Conservation (phyloP, 2,113 vertebrate species). For the Onychostruthus taczanowskii region DNA sequence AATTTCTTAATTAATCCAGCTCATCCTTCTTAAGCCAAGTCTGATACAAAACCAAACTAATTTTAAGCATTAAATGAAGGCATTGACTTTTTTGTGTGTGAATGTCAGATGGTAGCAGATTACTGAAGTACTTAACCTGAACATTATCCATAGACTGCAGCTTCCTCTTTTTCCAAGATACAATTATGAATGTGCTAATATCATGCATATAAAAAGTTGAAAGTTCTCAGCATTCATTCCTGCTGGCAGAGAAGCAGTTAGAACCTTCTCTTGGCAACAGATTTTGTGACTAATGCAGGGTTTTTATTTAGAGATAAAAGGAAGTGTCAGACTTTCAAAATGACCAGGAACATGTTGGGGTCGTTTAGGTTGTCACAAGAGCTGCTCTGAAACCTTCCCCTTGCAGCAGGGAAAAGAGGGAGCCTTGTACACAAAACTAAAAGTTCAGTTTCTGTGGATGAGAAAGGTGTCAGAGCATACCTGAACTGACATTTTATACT, state of each 20-base stretch:
- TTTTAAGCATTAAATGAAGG: conserved; percentile 6
- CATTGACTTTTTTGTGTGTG: neutral
- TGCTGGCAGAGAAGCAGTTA: neutral
- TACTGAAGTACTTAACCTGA: neutral
- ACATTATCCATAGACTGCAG: neutral
- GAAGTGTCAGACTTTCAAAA: neutral
- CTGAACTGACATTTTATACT: neutral
- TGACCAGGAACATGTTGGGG: accelerated
- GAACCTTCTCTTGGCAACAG: neutral
- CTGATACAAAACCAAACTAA: neutral
- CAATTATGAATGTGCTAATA: neutral
- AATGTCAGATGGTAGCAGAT: neutral
- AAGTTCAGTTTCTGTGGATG: neutral
- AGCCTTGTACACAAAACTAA: neutral
- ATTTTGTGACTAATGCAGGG: neutral
- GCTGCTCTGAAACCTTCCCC: neutral
- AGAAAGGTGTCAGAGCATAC: neutral
- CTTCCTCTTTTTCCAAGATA: neutral
- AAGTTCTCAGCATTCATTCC: neutral
- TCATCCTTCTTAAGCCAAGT: neutral
- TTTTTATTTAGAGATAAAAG: neutral
- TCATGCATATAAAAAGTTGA: neutral
- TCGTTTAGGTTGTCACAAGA: neutral
- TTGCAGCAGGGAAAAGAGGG: neutral
- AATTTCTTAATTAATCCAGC: neutral